Conservation (phyloP, 2,113 vertebrate species). For the Hemibagrus wyckioides region DNA sequence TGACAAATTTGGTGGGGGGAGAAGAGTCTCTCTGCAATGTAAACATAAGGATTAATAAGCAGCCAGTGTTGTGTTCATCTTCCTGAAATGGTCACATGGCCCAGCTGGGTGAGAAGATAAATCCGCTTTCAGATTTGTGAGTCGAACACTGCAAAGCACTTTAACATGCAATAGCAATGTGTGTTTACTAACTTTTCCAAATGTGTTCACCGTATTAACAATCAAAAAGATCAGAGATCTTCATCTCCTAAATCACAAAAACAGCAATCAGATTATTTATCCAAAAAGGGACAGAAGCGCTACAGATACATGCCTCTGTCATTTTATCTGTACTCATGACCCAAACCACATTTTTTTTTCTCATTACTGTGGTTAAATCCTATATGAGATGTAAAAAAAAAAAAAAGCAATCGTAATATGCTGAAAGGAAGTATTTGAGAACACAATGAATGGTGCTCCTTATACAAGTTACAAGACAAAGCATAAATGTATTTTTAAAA, state of each 20-base stretch:
- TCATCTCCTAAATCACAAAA: not conserved
- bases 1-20: not conserved
- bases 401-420: not conserved
- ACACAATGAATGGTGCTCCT: not conserved
- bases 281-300: not conserved
- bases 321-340: not conserved
- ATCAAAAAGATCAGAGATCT: not conserved
- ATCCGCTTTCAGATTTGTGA: conserved; percentile 61
- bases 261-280: not conserved
- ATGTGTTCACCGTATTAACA: conserved; percentile 25
- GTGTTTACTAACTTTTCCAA: not conserved
- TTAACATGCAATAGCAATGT: conserved; percentile 50
- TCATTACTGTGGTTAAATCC: not conserved
- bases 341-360: not conserved
- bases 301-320: not conserved
- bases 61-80: conserved; percentile 19
- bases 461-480: conserved; percentile 13
- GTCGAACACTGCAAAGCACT: conserved; percentile 64
- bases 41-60: conserved; percentile 46
- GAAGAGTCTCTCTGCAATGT: conserved; percentile 9
- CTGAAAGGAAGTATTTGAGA: not conserved
- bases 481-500: not conserved
- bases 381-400: not conserved
- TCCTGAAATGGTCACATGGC: conserved; percentile 27
- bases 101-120: conserved; percentile 42